These are phyloP conservation scores for Alviniconcha marisindica DNA, from an alignment of 1,140 invertebrate species.

Conservation along the genomic window DNA sequence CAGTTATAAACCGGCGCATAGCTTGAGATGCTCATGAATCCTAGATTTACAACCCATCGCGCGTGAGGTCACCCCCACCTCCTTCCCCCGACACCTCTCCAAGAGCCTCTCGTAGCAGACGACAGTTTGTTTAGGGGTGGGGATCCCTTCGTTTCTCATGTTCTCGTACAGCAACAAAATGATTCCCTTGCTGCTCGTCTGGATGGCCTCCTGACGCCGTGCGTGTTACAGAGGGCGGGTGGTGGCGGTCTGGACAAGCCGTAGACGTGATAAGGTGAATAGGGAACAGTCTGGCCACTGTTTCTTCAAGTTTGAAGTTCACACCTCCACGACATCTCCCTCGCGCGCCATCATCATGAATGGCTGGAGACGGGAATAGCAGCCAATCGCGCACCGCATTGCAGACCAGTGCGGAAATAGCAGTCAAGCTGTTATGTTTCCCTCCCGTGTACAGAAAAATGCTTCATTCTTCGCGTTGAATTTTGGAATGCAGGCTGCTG, in stretches of 20 bases:
- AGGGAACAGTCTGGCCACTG: conserved; percentile 8
- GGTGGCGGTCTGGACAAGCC: background rate
- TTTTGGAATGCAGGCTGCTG: background rate
- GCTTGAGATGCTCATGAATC: background rate
- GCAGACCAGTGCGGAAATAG: conserved; percentile 34
- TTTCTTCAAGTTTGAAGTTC: conserved; percentile 37
- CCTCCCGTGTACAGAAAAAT: background rate
- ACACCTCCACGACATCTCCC: conserved; percentile 31
- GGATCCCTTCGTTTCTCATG: background rate
- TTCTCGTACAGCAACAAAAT: background rate
- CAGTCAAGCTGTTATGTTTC: conserved; percentile 15
- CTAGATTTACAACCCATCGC: background rate
- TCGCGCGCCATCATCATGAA: conserved; percentile 41
- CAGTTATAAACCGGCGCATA: background rate
- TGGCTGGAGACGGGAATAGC: conserved; percentile 38
- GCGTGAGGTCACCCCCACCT: background rate
- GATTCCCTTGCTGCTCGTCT: background rate
- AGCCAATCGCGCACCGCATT: conserved; percentile 33
- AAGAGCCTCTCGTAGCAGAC: conserved; percentile 1
- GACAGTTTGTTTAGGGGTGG: conserved; percentile 28
- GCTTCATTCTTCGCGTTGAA: background rate
- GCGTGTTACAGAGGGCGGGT: background rate
- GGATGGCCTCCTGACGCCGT: no score
- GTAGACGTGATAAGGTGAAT: conserved; percentile 28
- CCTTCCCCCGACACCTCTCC: background rate